Evolutionary conservation across 2,888 invertebrate species (phyloP), one percentile per base, ranked within the genome.

Genomic region (Heliconius cydno): DNA sequence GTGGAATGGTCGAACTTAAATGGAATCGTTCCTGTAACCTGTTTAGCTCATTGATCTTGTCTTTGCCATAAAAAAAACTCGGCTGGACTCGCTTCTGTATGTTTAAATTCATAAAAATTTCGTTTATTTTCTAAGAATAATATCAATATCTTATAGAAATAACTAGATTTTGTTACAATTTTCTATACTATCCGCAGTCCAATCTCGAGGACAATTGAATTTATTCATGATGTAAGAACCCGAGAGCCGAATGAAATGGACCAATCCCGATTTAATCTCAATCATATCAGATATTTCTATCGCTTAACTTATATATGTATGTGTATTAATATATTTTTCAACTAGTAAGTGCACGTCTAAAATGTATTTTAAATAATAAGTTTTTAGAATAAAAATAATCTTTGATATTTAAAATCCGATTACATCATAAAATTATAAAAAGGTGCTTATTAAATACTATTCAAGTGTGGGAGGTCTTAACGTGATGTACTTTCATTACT

Each of bases 241-340:
- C 52, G 65, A 70, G 77, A 57, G 79, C 78, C 80, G 80, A 81
- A 74, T 79, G 80, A 80, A 83, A 82, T 78, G 72, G 41, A 76
- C 60, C 79, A 83, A 83, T 81, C 75, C 71, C 77, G 80, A 82
- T 82, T 79, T 66, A 82, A 83, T 76, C 78, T 34, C 72, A 68
- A 79, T 80, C 79, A 75, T 68, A 81, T 79, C 82, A 80, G 79
- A 77, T 73, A 75, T 72, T 77, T 76, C 66, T 76, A 72, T 80
- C 76, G 74, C 57, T 79, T 77, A 72, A 72, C 76, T 82, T 80
- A 66, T 67, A 76, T 76, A 82, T 82, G 10, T 52, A 71, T 52
- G 7, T 57, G 22, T 34, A n/a, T 9, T 19, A 38, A 38, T 68
- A 68, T 41, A 41, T 41, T 67, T 34, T 28, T 65, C 46, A 70